Conservation (phyloP, 2,113 vertebrate species). For the Vidua chalybeata region DNA sequence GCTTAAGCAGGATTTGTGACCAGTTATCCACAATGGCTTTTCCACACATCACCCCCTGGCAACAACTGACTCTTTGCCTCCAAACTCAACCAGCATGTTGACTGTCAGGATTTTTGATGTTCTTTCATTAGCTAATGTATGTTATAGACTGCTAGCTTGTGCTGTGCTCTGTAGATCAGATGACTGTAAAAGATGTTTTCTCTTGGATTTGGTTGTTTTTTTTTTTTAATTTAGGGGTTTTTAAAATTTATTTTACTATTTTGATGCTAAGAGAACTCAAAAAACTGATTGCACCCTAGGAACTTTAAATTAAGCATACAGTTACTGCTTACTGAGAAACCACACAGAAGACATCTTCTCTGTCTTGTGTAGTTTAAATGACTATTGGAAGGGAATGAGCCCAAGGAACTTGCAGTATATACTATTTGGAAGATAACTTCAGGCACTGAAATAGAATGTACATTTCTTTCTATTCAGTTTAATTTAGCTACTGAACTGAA, state of each 20-base stretch:
- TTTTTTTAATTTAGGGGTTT: too few relatives aligned
- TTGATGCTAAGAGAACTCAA: not conserved
- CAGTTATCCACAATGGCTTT: not conserved
- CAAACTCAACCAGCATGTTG: not conserved
- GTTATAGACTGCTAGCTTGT: not conserved
- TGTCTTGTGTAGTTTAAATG: not conserved
- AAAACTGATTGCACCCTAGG: not conserved
- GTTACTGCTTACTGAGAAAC: not conserved
- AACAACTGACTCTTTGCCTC: not conserved
- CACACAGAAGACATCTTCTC: not conserved
- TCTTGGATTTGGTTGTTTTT: not conserved
- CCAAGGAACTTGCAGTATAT: too few relatives aligned
- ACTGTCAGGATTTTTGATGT: not conserved
- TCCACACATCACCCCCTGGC: not conserved
- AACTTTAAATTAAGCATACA: slow-evolving; percentile 40
- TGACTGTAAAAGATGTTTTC: slow-evolving; percentile 47
- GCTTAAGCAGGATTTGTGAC: not conserved
- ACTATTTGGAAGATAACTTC: not conserved
- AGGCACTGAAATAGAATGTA: not conserved
- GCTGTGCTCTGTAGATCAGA: slow-evolving; percentile 35
- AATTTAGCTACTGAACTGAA: not conserved
- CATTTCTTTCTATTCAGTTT: not conserved
- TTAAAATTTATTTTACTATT: slow-evolving; percentile 52
- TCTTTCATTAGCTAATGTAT: slow-evolving; percentile 14
- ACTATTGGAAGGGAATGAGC: not conserved